These are phyloP conservation scores for Limnephilus lunatus DNA, from an alignment of 2,888 invertebrate species.

Conservation along the genomic window DNA sequence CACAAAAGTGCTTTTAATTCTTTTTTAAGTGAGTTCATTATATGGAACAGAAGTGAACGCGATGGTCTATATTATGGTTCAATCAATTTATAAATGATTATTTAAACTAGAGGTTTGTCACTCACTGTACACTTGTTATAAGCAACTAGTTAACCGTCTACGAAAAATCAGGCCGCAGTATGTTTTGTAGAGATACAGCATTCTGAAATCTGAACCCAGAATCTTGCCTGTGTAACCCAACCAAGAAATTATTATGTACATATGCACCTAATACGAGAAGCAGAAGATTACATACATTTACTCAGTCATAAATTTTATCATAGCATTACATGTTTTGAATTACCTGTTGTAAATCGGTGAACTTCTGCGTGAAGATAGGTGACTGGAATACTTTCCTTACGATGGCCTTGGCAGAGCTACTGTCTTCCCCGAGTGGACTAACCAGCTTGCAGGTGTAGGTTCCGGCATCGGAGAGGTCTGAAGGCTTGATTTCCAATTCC, in stretches of 20 bases:
- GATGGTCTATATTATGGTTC: no score
- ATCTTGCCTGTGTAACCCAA: background rate
- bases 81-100: background rate
- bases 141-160: background rate
- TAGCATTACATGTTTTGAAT: background rate
- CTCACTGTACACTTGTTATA: background rate
- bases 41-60: no score
- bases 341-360: constrained; percentile 83
- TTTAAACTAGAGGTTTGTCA: background rate
- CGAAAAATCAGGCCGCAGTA: no score
- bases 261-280: background rate
- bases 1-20: background rate
- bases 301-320: background rate
- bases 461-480: constrained; percentile 85
- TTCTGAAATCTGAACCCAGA: background rate
- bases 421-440: constrained; percentile 87
- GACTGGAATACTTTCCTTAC: constrained; percentile 89
- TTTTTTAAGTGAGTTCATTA: no score
- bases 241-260: background rate
- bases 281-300: constrained; percentile 50
- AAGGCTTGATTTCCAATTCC: constrained; percentile 84
- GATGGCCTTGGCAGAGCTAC: constrained; percentile 82
- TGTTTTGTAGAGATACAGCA: no score
- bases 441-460: constrained; percentile 85
- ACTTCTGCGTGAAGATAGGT: constrained; percentile 87